phyloP scores from a whole-genome alignment of 2,797 vertebrate genomes.

The Manis javanica region DNA sequence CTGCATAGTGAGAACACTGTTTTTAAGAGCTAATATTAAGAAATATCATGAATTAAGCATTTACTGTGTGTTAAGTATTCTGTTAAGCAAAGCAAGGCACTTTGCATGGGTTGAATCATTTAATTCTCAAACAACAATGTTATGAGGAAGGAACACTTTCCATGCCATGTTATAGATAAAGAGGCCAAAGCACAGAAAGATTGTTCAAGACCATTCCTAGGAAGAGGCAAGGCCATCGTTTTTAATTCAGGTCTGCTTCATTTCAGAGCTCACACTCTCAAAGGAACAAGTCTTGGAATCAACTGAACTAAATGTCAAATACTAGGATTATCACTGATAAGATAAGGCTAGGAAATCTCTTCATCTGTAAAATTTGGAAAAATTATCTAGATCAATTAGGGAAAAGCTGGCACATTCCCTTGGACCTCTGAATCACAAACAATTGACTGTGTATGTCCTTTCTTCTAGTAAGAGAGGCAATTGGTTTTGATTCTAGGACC shows the following conservation, averaged over 20 bases:
- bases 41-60: background rate
- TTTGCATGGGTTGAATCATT: background rate
- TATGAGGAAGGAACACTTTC: background rate
- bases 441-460: background rate
- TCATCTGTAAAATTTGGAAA: background rate
- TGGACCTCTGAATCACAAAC: background rate
- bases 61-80: background rate
- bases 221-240: background rate
- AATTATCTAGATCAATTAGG: background rate
- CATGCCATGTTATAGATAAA: background rate
- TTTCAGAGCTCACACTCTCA: background rate
- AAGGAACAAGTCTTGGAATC: background rate
- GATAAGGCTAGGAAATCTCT: background rate
- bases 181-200: background rate
- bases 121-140: background rate
- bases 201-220: background rate
- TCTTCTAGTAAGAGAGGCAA: background rate
- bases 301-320: background rate
- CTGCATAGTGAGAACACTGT: background rate
- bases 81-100: background rate
- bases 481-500: background rate
- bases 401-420: background rate
- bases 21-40: background rate
- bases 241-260: background rate
- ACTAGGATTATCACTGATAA: background rate